Evolutionary conservation across 2,797 vertebrate genomes (phyloP), one percentile per base, ranked within the genome.

Genomic region (Synanceia verrucosa): DNA sequence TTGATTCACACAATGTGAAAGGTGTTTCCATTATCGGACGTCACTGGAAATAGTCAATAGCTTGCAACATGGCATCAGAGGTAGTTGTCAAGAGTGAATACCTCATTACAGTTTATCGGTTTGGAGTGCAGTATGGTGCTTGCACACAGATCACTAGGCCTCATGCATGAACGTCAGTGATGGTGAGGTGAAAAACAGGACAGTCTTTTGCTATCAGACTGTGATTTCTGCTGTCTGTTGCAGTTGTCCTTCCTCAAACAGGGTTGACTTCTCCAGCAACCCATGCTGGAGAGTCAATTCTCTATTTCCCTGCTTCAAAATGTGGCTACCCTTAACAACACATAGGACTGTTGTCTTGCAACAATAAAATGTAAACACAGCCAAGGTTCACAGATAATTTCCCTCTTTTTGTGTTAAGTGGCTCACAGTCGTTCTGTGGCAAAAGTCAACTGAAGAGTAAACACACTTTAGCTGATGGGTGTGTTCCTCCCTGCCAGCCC

Each of bases 21-120:
- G 85, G 79, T 70, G 85, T 79, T 73, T 78, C 76, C 69, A 81
- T 76, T 74, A 85, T 77, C 66, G 65, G 68, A 71, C 73, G 7
- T 16, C 56, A 43, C 11, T 64, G 63, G 72, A 59, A 77, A 72
- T 62, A 74, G 65, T 82, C 76, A 78, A 52, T 72, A 61, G 26
- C 12, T n/a, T 72, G 71, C 66, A 70, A 56, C 47, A 79, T 53
- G 56, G 47, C 39, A 63, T 36, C 37, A 51, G 26, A 33, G 52
- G 9, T 26, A 14, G 58, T 43, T 39, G 53, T 57, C 46, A 58
- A 6, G 33, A 19, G 57, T 58, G 24, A 57, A 69, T 10, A 18
- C 12, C 31, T 13, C 12, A 23, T 59, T 51, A 3, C 43, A 51
- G 47, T 34, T 26, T 47, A 12, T 12, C 43, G 24, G 41, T 72